These are phyloP conservation scores for Phenganax marumi DNA, from an alignment of 92 coral and sea anemone species.

Conservation along the genomic window DNA sequence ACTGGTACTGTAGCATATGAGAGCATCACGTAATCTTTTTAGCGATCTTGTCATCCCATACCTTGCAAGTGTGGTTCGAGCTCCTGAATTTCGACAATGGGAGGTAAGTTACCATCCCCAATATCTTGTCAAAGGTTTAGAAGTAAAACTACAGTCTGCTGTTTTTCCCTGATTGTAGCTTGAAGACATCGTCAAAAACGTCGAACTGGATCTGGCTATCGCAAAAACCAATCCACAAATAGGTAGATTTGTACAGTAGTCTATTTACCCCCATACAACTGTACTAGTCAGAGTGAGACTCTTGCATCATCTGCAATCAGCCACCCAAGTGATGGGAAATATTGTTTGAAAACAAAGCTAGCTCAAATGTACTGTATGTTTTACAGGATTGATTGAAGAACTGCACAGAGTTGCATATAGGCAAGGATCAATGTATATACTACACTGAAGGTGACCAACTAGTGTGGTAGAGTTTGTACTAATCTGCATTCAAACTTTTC, in stretches of 20 bases:
- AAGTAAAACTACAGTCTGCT: too few species aligned
- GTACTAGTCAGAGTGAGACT: too few species aligned
- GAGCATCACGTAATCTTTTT: background rate
- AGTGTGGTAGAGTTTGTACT: background rate
- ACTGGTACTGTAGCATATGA: background rate
- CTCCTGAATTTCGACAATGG: constrained; percentile 79
- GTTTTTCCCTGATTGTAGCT: constrained; percentile 53
- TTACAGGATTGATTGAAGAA: constrained; percentile 82
- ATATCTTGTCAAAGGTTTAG: too few species aligned
- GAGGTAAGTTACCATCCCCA: constrained; percentile 59
- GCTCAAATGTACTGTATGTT: background rate
- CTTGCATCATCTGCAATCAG: too few species aligned
- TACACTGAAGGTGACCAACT: background rate
- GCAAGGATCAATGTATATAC: constrained; percentile 41
- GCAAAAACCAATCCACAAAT: constrained; percentile 81
- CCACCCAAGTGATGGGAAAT: too few species aligned
- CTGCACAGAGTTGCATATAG: constrained; percentile 88
- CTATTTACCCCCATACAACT: too few species aligned
- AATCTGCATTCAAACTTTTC: background rate
- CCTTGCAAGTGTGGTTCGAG: constrained; percentile 63
- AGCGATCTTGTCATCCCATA: constrained; percentile 71
- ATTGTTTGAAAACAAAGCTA: background rate
- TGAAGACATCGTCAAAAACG: constrained; percentile 69
- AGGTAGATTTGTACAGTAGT: constrained; percentile 41
- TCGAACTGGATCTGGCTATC: constrained; percentile 81